Evolutionary conservation across 2,113 vertebrate species (phyloP).

Genomic region (Gymnogyps californianus): DNA sequence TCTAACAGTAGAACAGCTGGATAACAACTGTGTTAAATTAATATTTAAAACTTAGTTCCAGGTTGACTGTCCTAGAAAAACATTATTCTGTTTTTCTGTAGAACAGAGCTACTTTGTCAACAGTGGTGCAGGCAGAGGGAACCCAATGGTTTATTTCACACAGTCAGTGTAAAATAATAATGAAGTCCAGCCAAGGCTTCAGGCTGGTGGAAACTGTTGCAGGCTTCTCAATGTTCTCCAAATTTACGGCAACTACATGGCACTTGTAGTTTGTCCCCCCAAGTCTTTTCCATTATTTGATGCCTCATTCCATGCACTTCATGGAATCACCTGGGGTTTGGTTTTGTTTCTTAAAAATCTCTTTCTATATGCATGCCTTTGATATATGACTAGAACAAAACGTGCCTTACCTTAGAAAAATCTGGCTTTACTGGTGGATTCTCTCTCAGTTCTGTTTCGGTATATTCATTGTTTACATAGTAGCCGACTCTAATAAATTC

Average conservation of each 20-base stretch:
- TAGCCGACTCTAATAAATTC: conserved; percentile 86
- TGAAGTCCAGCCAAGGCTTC: neutral
- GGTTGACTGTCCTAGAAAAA: neutral
- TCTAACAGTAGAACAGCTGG: neutral
- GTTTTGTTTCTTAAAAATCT: neutral
- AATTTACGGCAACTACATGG: neutral
- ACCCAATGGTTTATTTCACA: neutral
- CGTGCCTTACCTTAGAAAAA: conserved; percentile 79
- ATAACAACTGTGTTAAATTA: neutral
- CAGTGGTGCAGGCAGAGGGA: neutral
- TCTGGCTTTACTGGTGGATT: conserved; percentile 85
- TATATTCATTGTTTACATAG: conserved; percentile 87
- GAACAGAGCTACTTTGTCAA: neutral
- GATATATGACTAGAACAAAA: neutral
- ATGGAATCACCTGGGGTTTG: neutral
- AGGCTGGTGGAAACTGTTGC: neutral
- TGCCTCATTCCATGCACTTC: neutral
- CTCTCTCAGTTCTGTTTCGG: conserved; percentile 83
- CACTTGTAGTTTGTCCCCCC: neutral
- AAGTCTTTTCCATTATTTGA: neutral
- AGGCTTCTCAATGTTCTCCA: neutral
- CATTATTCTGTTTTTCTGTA: neutral
- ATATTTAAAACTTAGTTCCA: neutral
- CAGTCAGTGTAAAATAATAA: neutral
- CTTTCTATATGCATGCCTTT: neutral